Evolutionary conservation across 2,888 invertebrate genomes (phyloP).

Genomic region (Spisula subtruncata): DNA sequence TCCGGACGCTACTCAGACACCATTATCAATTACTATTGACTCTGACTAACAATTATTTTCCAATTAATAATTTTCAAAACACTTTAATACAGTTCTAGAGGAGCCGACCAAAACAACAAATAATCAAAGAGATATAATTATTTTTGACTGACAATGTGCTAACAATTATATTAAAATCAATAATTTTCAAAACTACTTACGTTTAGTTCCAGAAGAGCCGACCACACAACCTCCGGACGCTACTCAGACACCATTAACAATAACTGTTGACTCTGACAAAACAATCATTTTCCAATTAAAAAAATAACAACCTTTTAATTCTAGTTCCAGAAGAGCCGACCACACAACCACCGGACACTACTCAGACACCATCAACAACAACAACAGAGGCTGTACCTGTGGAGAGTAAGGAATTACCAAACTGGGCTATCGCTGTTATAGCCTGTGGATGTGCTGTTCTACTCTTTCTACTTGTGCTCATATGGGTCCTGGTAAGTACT

Average conservation of each 20-base stretch:
- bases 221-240: slow-evolving; percentile 42
- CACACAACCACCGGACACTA: slow-evolving; percentile 46
- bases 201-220: slow-evolving; percentile 32
- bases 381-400: background rate
- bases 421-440: slow-evolving; percentile 82
- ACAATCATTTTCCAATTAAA: too few relatives aligned
- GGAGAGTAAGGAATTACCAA: slow-evolving; percentile 60
- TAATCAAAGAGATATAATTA: too few relatives aligned
- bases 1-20: slow-evolving; percentile 39
- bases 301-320: background rate
- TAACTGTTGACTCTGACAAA: too few relatives aligned
- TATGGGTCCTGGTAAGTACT: slow-evolving; percentile 79
- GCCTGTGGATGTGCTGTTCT: slow-evolving; percentile 79
- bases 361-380: slow-evolving; percentile 41
- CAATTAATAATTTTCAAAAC: background rate
- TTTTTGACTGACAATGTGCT: too few relatives aligned
- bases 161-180: too few relatives aligned
- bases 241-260: slow-evolving; percentile 39
- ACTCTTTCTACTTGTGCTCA: slow-evolving; percentile 76
- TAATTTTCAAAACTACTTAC: background rate
- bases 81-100: background rate
- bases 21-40: background rate
- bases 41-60: too few relatives aligned
- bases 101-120: too few relatives aligned
- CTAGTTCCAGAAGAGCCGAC: slow-evolving; percentile 35